These are phyloP conservation scores for Nycticorax nycticorax DNA, from an alignment of 2,113 vertebrate species.

Conservation along the genomic window DNA sequence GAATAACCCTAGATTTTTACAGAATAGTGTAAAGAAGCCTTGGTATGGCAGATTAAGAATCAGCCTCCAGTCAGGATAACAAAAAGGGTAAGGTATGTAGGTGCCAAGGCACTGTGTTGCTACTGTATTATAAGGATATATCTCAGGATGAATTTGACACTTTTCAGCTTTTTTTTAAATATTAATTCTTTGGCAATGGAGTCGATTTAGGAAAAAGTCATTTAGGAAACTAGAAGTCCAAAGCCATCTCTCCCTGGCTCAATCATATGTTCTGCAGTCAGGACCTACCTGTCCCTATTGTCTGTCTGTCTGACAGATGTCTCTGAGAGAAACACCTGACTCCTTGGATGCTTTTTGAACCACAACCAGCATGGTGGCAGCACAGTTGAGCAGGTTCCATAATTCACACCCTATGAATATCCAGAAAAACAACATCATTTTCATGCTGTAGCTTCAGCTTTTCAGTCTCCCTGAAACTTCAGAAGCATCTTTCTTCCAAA, in stretches of 20 bases:
- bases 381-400: neutral
- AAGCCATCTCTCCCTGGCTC: neutral
- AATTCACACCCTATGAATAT: neutral
- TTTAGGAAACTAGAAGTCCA: neutral
- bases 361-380: neutral
- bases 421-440: neutral
- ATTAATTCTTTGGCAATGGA: neutral
- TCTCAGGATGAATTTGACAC: neutral
- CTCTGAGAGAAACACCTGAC: neutral
- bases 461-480: neutral
- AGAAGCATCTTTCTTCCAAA: neutral
- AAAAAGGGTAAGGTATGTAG: neutral
- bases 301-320: neutral
- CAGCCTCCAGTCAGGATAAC: neutral
- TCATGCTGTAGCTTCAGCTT: neutral
- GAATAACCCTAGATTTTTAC: neutral
- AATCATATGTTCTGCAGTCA: neutral
- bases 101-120: neutral
- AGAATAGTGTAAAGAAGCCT: neutral
- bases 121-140: neutral
- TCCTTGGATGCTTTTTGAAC: neutral
- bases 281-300: neutral
- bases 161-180: neutral
- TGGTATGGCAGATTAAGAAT: neutral
- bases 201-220: neutral